Base-by-base conservation (phyloP, 2,113 vertebrate genomes). In the Chionis minor region DNA sequence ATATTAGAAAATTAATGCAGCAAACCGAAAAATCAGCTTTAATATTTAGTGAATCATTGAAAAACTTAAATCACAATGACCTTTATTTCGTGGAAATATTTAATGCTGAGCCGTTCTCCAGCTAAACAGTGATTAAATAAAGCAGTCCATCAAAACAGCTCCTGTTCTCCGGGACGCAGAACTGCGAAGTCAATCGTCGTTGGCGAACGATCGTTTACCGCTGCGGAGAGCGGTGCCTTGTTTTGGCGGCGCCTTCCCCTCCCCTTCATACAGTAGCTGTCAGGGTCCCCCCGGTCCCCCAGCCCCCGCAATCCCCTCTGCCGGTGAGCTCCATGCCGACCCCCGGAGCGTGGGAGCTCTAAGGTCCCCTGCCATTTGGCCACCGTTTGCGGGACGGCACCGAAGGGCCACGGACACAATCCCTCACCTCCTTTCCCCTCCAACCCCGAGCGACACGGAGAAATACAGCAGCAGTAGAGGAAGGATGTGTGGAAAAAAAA, bases 51-150 rank as follows among this genome's bases (percentile, higher is more conserved):
- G 94, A 97, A 58, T 93, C 62, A 91, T 69, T 75, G 8, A 92
- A 91, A 96, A 96, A 92, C 81, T 90, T 95, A 92, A 94, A 85
- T 91, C 63, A 61, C 66, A 69, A 54, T 75, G 92, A 97, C 91
- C 94, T 96, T 97, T 97, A 82, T 93, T 94, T 96, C 70, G 82
- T 5, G 12, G 92, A 88, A 94, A 96, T 95, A 96, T 96, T 96
- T 86, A 92, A 96, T 66, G 81, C 5, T 0, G 73, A 93, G 84
- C 66, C 38, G 1, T 63, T 96, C 90, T 67, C 14, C 72, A 81
- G 71, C 82, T 81, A 90, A 78, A 92, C 47, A 85, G 85, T 90
- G 81, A 95, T 84, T 92, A 95, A 90, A 90, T 93, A 83, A 95
- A 93, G 56, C 81, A 83, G 92, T 70, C 92, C 85, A 87, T 84